phyloP scores from a whole-genome alignment of 2,888 invertebrate species.

The Ornithoptera priamus region DNA sequence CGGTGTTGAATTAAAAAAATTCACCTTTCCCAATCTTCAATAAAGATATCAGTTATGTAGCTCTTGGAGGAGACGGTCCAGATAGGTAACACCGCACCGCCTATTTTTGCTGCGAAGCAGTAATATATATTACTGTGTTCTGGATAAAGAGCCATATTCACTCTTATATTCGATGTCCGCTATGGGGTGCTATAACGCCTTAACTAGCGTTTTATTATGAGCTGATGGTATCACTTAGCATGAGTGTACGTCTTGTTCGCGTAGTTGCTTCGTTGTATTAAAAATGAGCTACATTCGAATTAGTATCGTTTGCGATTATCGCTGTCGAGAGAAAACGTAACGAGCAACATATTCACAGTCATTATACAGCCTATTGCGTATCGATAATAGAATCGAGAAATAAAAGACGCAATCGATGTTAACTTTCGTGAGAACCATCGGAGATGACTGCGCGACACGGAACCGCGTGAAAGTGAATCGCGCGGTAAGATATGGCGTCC shows the following conservation, averaged over 20 bases:
- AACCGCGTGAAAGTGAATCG: slow-evolving; percentile 36
- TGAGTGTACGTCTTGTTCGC: not conserved
- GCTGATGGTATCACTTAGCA: not conserved
- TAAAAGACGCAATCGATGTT: slow-evolving; percentile 28
- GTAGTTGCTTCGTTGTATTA: too few species aligned
- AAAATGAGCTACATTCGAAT: too few species aligned
- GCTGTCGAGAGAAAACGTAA: not conserved
- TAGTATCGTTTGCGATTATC: too few species aligned
- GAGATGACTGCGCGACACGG: slow-evolving; percentile 46
- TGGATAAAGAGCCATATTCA: too few species aligned
- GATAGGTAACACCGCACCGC: too few species aligned
- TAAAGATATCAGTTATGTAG: not conserved
- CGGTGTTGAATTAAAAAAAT: too few species aligned
- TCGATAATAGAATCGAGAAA: slow-evolving; percentile 17
- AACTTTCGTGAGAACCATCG: slow-evolving; percentile 40
- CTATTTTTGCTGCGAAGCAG: too few species aligned
- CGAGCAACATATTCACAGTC: not conserved
- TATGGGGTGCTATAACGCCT: not conserved
- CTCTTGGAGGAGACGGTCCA: too few species aligned
- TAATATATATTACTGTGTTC: too few species aligned
- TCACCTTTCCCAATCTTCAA: not conserved
- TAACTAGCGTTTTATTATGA: not conserved
- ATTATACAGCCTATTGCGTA: not conserved
- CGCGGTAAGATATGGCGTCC: slow-evolving; percentile 6
- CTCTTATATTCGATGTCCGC: too few species aligned